phyloP scores from a whole-genome alignment of 2,797 vertebrate genomes.

The Argyrosomus regius region DNA sequence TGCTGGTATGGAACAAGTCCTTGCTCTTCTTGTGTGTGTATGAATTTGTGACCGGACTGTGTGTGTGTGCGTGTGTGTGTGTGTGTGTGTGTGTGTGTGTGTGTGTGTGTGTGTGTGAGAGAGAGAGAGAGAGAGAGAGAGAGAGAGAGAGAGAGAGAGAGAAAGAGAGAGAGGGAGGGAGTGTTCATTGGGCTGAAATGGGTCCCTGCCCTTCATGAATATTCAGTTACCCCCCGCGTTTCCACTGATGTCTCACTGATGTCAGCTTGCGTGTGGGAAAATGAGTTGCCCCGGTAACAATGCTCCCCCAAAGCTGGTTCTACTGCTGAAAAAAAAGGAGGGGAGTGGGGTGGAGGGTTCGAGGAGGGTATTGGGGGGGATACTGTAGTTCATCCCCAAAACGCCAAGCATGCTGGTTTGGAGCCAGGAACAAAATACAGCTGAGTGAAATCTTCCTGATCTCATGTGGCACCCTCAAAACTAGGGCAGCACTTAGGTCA shows the following conservation, averaged over 20 bases:
- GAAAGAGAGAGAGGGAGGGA: conserved; percentile 33
- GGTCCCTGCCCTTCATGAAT: conserved; percentile 84
- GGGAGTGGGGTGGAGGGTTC: too few species aligned
- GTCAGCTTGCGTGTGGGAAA: conserved; percentile 82
- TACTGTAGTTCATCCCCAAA: conserved; percentile 45
- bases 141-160: conserved; percentile 2
- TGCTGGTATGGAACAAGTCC: conserved; percentile 83
- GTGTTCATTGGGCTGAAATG: conserved; percentile 81
- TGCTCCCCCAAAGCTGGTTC: conserved; percentile 66
- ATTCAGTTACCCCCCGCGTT: conserved; percentile 76
- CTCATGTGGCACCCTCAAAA: conserved; percentile 78
- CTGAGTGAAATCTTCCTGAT: conserved; percentile 72
- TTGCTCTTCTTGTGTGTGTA: conserved; percentile 73
- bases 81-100: conserved; percentile 30
- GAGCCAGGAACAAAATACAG: conserved; percentile 46
- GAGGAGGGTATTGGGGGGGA: not conserved
- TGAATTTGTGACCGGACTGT: conserved; percentile 58
- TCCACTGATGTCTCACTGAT: conserved; percentile 79
- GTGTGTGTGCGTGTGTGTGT: conserved; percentile 43
- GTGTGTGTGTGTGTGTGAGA: conserved; percentile 19
- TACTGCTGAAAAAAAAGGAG: conserved; percentile 55
- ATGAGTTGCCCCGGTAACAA: conserved; percentile 75
- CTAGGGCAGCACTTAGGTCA: conserved; percentile 81
- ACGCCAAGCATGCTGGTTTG: conserved; percentile 34
- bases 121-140: conserved; percentile 3